Base-by-base conservation (phyloP, 2,113 vertebrate genomes). In the Cyanoramphus novaezelandiae region DNA sequence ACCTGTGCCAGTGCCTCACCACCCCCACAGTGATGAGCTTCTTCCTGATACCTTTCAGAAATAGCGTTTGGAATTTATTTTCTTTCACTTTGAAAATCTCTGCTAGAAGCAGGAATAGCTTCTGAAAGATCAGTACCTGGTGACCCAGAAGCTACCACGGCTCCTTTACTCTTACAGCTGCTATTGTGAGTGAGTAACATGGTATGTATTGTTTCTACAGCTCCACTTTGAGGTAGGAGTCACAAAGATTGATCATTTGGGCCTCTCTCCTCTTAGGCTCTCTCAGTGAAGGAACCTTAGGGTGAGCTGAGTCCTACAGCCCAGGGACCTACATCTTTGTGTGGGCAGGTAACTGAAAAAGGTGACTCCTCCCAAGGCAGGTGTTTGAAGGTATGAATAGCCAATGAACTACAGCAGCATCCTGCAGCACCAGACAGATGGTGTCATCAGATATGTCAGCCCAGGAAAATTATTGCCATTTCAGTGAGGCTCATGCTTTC, bases 401-500 rank as follows among this genome's bases (percentile, higher is more conserved):
- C 55, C 37, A 8, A 4, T 1, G 10, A 46, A 8, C 39, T 11
- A 17, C 39, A 28, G 44, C 31, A 67, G 3, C 37, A 28, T 12
- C 55, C 52, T 6, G 0, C 44, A 11, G 6, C 17, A 25, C 27
- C 14, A 24, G 18, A 12, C 24, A 2, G 47, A 13, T 6, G 67
- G 28, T 27, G 33, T 2, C 44, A 33, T 3, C 41, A 37, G 14
- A 24, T 10, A n/a, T 2, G 0, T 14, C 35, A 65, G 33, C 12
- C 41, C 55, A 12, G 49, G 43, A 17, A 17, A 46, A 76, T 13
- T 3, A 8, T 7, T 39, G 27, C 17, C 13, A 7, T 11, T 29
- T 23, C 63, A 44, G 0, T 0, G 12, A 35, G 44, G 21, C 10
- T 53, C 11, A 0, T 17, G 50, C 17, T 43, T 33, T 53, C 71